These are phyloP conservation scores for Pseudonaja textilis DNA, from an alignment of 2,113 vertebrate genomes.

Conservation along the genomic window DNA sequence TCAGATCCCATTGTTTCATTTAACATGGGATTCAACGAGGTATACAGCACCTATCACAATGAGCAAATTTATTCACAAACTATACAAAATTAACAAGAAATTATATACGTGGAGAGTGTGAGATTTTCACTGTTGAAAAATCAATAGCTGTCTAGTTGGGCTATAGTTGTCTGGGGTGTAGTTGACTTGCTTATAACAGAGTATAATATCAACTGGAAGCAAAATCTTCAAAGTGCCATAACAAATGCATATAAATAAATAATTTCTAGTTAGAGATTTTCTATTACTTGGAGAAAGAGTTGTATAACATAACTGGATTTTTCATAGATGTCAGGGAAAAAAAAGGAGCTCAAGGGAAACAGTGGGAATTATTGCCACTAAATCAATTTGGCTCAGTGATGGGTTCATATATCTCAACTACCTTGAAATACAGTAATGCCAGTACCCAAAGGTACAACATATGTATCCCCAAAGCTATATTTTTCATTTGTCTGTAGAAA, in stretches of 20 bases:
- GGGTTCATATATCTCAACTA: neutral
- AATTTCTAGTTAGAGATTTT: neutral
- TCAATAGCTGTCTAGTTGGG: conserved; percentile 5
- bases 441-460: neutral
- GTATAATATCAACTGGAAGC: neutral
- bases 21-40: conserved; percentile 34
- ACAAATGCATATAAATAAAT: neutral
- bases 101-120: neutral
- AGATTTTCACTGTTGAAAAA: conserved; percentile 1
- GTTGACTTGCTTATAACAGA: conserved; percentile 3
- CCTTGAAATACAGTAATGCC: neutral
- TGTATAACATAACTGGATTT: neutral
- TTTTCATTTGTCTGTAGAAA: neutral
- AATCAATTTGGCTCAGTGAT: neutral
- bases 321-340: neutral
- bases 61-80: conserved; percentile 39
- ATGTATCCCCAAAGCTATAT: neutral
- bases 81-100: neutral
- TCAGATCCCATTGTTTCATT: conserved; percentile 49
- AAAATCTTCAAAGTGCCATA: neutral
- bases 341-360: neutral
- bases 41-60: conserved; percentile 38
- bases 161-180: neutral
- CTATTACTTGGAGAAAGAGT: conserved; percentile 5
- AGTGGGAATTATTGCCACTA: neutral